A percentile compares a stretch with the other conserved stretches of the same genome.
Conservation (phyloP, 1,140 invertebrate species). For the Euwallacea similis region DNA sequence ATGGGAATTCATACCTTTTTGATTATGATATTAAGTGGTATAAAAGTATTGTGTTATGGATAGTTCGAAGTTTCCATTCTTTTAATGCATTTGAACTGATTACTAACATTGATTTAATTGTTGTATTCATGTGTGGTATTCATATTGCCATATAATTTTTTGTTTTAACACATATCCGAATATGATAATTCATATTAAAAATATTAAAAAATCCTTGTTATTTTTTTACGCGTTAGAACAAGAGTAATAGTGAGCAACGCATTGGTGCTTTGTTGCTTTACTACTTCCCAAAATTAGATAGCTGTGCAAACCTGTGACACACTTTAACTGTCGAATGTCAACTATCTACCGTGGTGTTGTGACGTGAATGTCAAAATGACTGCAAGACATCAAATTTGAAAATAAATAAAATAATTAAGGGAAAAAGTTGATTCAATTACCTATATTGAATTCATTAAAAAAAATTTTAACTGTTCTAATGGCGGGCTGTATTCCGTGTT, state of each 20-base stretch:
- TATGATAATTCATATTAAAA: background rate
- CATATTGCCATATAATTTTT: no score
- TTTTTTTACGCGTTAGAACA: background rate
- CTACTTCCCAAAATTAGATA: no score
- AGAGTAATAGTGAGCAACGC: background rate
- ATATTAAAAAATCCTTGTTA: background rate
- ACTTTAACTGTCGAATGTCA: background rate
- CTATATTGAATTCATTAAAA: background rate
- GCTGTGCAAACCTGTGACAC: no score
- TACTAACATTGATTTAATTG: no score
- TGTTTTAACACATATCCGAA: no score
- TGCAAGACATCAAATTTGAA: background rate
- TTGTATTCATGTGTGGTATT: no score
- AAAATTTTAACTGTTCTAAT: constrained; percentile 51
- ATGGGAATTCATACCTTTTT: no score
- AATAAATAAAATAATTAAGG: background rate
- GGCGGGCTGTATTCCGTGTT: constrained; percentile 75
- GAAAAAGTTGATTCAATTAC: background rate
- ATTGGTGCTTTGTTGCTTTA: background rate
- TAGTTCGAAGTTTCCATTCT: no score
- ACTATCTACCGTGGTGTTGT: background rate
- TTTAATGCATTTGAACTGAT: no score
- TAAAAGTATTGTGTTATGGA: no score
- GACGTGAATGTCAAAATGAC: background rate
- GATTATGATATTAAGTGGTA: no score